Base-by-base conservation (phyloP, 2,888 invertebrate species). In the Euphydryas editha region DNA sequence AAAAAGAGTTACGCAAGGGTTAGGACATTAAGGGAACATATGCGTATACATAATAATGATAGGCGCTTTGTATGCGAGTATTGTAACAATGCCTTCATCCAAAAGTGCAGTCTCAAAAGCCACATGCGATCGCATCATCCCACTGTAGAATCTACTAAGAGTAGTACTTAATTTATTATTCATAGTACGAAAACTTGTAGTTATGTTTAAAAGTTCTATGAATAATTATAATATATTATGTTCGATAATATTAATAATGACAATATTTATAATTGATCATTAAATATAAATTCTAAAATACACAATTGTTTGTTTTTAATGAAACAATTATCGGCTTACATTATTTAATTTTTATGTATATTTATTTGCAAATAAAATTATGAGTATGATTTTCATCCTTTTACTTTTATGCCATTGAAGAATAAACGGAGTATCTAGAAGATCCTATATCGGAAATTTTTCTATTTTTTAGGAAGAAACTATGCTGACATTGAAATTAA, bases 381-480 rank as follows among this genome's bases (percentile, higher is more conserved):
- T n/a, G n/a, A n/a, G n/a, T n/a, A n/a, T n/a, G n/a, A n/a, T n/a
- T n/a, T n/a, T n/a, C n/a, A n/a, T n/a, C 30, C 8, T 0, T 30
- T 30, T 30, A 30, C 30, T 30, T 30, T 30, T 30, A 30, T 30
- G 30, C 6, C 30, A 30, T 30, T 30, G 42, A 68, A 65, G 63
- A 46, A 66, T 70, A 69, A 73, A 75, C 74, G 59, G 59, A 73
- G 73, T 59, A 47, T n/a, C 47, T 74, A 70, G 79, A 78, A 72
- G 79, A 79, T 69, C 81, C 82, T 87, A 86, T 84, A 91, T 85
- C 78, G 83, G 86, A 82, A 78, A 71, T 87, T 91, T 90, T 90
- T 91, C 85, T 92, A 89, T 92, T 92, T 92, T n/a, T 90, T 92
- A 92, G 91, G 92, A 87, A 82, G 82, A 81, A 86, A 86, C 84